A percentile compares a stretch with the other conserved stretches of the same genome.
These are phyloP conservation scores for Tridacna gigas DNA, from an alignment of 2,888 invertebrate species.

Conservation along the genomic window DNA sequence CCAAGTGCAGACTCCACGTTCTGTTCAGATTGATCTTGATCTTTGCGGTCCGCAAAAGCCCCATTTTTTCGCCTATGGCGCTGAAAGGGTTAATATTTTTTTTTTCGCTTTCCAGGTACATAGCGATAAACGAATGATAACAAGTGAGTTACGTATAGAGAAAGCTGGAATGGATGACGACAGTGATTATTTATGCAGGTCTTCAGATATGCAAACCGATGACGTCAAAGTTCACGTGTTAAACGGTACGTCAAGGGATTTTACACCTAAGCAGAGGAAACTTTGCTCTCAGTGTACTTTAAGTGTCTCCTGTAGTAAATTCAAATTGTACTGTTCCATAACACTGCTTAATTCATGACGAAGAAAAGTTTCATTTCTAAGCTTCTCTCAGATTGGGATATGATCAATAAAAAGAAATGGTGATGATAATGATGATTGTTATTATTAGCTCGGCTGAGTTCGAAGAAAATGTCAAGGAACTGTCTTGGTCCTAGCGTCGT, in stretches of 20 bases:
- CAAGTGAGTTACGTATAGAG: constrained; percentile 32
- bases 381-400: too few species aligned
- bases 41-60: background rate
- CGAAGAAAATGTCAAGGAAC: too few species aligned
- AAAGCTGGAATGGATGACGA: constrained; percentile 37
- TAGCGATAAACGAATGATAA: constrained; percentile 23
- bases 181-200: constrained; percentile 35
- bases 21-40: background rate
- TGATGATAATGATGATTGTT: too few species aligned
- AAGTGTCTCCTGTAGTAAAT: too few species aligned
- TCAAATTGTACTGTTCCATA: too few species aligned
- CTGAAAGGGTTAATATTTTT: background rate
- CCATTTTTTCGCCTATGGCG: background rate
- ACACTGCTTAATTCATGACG: too few species aligned
- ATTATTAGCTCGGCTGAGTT: too few species aligned
- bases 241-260: constrained; percentile 33
- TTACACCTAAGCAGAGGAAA: constrained; percentile 9
- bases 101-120: constrained; percentile 16
- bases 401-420: too few species aligned
- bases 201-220: constrained; percentile 30
- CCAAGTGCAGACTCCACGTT: background rate
- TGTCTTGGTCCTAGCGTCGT: too few species aligned
- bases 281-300: background rate
- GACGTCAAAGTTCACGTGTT: constrained; percentile 42
- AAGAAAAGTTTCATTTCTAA: too few species aligned